Evolutionary conservation across 2,113 vertebrate genomes (phyloP).

Genomic region (Montifringilla adamsi): DNA sequence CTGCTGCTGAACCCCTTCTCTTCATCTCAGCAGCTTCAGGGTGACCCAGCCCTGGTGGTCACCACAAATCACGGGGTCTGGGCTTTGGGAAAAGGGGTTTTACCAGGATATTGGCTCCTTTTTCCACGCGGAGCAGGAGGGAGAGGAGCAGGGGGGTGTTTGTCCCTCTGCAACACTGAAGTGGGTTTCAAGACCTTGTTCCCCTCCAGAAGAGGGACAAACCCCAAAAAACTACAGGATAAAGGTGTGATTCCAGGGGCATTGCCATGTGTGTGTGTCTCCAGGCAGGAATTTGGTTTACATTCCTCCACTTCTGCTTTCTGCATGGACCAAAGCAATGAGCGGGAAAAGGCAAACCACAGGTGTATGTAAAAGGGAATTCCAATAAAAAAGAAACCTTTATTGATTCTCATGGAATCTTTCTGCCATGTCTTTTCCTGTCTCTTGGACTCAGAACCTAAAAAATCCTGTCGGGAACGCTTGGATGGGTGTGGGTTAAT

Average conservation of each 20-base stretch:
- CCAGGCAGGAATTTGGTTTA: slow-evolving; percentile 14
- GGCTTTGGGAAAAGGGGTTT: neutral
- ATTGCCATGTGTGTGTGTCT: neutral
- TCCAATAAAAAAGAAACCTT: slow-evolving; percentile 49
- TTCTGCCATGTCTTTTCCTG: neutral
- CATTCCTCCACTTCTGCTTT: slow-evolving; percentile 60
- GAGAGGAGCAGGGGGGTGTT: neutral
- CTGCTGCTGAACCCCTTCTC: neutral
- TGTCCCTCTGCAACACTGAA: neutral
- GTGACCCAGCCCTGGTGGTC: neutral
- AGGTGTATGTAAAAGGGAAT: slow-evolving; percentile 61
- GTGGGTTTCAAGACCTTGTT: neutral
- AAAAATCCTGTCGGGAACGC: accelerated
- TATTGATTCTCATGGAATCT: neutral
- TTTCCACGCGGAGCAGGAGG: neutral
- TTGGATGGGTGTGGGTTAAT: neutral
- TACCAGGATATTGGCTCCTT: neutral
- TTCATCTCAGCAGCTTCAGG: neutral
- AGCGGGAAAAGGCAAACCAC: slow-evolving; percentile 5
- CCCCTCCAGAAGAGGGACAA: neutral
- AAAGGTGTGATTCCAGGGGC: neutral
- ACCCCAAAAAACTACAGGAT: neutral
- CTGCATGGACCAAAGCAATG: slow-evolving; percentile 53
- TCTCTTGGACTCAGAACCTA: neutral
- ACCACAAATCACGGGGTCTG: neutral